Percentiles rank a stretch among this genome's conserved stretches.
Evolutionary conservation across 2,113 vertebrate genomes (phyloP).

Genomic region (Oncorhynchus nerka): DNA sequence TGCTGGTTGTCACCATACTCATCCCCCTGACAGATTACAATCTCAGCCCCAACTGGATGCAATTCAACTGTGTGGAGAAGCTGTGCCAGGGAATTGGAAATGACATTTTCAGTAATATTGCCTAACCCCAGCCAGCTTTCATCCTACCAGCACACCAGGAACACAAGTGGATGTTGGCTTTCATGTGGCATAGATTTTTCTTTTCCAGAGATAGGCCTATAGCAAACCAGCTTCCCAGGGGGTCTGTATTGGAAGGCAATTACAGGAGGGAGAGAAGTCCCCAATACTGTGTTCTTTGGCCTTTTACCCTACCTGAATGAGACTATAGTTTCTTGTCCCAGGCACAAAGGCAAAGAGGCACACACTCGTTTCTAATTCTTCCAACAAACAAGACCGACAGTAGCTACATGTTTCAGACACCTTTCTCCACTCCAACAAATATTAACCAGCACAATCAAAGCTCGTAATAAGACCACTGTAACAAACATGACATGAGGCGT

Average conservation of each 20-base stretch:
- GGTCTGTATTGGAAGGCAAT: slow-evolving; percentile 13
- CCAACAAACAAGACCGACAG: neutral
- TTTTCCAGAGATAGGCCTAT: slow-evolving; percentile 2
- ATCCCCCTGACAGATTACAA: neutral
- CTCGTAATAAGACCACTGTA: neutral
- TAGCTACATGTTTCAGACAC: neutral
- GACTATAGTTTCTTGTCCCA: neutral
- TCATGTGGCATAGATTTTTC: slow-evolving; percentile 22
- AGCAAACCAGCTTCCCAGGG: neutral
- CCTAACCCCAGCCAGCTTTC: neutral
- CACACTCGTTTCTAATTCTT: neutral
- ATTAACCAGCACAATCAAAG: neutral
- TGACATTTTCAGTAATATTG: slow-evolving; percentile 5
- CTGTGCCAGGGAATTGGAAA: slow-evolving; percentile 9
- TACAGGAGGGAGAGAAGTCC: neutral
- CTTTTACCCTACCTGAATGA: slow-evolving; percentile 10
- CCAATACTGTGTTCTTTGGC: neutral
- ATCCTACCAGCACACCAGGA: neutral
- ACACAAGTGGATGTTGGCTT: neutral
- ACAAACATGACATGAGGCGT: slow-evolving; percentile 10
- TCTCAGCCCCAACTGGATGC: slow-evolving; percentile 3
- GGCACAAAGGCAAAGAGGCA: neutral
- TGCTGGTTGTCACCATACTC: neutral
- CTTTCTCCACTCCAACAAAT: neutral
- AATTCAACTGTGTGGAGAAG: neutral